A percentile compares a stretch with the other conserved stretches of the same genome.
Evolutionary conservation across 1,140 invertebrate genomes (phyloP).

Genomic region (Lasaia peninsularis): DNA sequence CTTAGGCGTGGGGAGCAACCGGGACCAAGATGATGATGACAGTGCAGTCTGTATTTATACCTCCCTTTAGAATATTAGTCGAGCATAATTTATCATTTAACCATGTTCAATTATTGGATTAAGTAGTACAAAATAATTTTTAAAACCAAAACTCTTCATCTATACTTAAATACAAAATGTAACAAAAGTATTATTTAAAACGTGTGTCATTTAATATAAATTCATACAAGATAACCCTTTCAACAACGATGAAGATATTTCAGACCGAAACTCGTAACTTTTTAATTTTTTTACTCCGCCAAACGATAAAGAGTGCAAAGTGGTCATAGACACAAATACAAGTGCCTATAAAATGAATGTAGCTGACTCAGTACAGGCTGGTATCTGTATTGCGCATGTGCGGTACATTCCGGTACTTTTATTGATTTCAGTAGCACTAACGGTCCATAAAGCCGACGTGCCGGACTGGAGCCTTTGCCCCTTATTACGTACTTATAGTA

Average conservation of each 20-base stretch:
- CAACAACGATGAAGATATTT: conserved; percentile 36
- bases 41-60: no score
- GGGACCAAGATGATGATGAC: no score
- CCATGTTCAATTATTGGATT: no score
- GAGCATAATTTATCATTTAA: no score
- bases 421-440: conserved; percentile 83
- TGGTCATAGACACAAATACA: conserved; percentile 76
- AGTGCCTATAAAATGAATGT: conserved; percentile 75
- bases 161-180: no score
- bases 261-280: conserved; percentile 52
- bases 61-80: no score
- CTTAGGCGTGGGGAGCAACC: no score
- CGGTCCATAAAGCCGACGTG: conserved; percentile 73
- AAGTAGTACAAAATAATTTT: no score
- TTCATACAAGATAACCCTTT: conserved; percentile 30
- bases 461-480: conserved; percentile 61
- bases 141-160: no score
- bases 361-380: conserved; percentile 67
- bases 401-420: conserved; percentile 80
- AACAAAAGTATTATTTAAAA: no score
- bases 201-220: background rate
- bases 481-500: conserved; percentile 71
- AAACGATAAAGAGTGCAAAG: conserved; percentile 68
- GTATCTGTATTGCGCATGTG: conserved; percentile 71
- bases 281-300: conserved; percentile 61